phyloP scores from a whole-genome alignment of 2,888 invertebrate genomes.

The Cosmia trapezina region DNA sequence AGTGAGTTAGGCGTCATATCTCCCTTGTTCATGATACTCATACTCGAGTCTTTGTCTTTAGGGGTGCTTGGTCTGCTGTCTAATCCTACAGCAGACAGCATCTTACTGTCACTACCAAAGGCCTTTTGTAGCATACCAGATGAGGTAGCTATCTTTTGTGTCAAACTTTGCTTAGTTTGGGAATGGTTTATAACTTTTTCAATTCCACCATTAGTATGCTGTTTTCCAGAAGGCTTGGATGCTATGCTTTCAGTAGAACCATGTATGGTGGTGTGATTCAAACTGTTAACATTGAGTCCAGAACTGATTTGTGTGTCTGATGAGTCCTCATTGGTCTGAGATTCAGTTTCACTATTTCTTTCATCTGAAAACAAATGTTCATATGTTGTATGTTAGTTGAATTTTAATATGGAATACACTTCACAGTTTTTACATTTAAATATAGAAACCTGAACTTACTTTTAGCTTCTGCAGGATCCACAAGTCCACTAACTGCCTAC shows the following conservation, averaged over 20 bases:
- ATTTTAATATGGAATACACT: conserved; percentile 8
- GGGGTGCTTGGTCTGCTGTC: conserved; percentile 88
- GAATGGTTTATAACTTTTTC: conserved; percentile 83
- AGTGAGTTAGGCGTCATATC: conserved; percentile 83
- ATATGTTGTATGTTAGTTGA: too few species aligned
- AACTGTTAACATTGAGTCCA: conserved; percentile 82
- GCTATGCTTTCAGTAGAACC: conserved; percentile 88
- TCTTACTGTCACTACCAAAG: conserved; percentile 84
- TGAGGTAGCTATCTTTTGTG: conserved; percentile 84
- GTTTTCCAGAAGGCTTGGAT: conserved; percentile 88
- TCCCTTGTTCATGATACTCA: conserved; percentile 79
- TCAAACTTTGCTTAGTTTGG: conserved; percentile 82
- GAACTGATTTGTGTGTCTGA: conserved; percentile 92
- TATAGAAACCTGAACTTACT: conserved; percentile 90
- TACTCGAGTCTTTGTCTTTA: conserved; percentile 84
- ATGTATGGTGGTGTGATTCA: conserved; percentile 88
- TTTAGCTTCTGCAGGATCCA: conserved; percentile 94
- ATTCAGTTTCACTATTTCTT: conserved; percentile 96
- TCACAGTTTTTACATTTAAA: neutral
- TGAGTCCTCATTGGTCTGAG: conserved; percentile 94
- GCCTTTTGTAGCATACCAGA: conserved; percentile 85
- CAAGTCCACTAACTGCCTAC: conserved; percentile 95
- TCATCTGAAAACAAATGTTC: conserved; percentile 91
- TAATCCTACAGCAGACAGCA: conserved; percentile 82
- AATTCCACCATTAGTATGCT: conserved; percentile 86